These are phyloP conservation scores for Xenotilapia longispinis DNA, from an alignment of 2,113 vertebrate genomes.

Conservation along the genomic window DNA sequence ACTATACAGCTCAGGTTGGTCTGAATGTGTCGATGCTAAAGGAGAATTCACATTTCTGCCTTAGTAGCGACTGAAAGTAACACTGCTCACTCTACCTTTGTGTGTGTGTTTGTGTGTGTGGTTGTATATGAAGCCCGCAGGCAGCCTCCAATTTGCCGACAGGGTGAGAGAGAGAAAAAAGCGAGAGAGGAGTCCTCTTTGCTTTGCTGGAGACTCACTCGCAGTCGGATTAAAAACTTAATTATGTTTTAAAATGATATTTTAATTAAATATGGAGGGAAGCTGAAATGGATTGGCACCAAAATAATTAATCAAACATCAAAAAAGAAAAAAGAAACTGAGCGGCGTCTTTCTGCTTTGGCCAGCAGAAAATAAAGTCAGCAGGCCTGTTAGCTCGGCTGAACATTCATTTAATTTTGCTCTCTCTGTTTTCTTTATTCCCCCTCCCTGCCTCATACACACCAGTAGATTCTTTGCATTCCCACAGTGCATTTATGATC, in stretches of 20 bases:
- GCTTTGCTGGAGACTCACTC: conserved; percentile 67
- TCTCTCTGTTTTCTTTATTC: conserved; percentile 62
- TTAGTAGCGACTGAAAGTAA: neutral
- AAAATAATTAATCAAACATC: conserved; percentile 98
- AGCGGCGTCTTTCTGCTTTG: conserved; percentile 83
- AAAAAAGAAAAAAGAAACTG: conserved; percentile 49
- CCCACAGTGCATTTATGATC: neutral
- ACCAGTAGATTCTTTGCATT: neutral
- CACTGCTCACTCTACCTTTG: neutral
- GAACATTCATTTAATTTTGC: conserved; percentile 87
- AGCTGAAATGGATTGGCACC: conserved; percentile 96
- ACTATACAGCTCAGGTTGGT: neutral
- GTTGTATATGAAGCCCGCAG: neutral
- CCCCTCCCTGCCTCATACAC: neutral
- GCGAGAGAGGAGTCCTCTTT: conserved; percentile 1
- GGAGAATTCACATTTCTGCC: neutral
- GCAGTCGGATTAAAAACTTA: conserved; percentile 90
- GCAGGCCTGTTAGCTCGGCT: conserved; percentile 66
- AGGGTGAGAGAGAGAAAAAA: neutral
- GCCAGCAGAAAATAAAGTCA: conserved; percentile 85
- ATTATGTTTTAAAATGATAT: conserved; percentile 98
- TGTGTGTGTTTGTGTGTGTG: neutral
- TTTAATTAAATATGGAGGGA: conserved; percentile 99
- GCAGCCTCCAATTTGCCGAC: conserved; percentile 45
- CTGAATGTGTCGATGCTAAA: neutral